Base-by-base conservation (phyloP, 1,140 invertebrate species). In the Drosophila suzukii region DNA sequence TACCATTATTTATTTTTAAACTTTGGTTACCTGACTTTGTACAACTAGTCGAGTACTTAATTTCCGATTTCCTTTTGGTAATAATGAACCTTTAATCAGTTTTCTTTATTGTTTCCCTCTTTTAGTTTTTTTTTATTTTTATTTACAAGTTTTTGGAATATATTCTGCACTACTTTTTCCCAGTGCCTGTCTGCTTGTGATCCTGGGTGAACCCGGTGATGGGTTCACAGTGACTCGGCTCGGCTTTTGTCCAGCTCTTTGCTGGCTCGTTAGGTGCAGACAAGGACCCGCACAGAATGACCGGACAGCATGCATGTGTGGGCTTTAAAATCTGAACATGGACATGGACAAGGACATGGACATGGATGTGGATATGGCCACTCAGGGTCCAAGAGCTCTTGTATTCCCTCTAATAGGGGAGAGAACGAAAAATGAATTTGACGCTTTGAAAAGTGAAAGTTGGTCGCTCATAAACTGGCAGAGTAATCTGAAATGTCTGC, bases 231-330 rank as follows among this genome's bases (percentile, higher is more conserved):
- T 51, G n/a, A 57, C 63, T 47, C 36, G 51, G 11, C 44, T 34
- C 47, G 12, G 50, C 58, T 66, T 78, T 72, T 60, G 72, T 80
- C 55, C 36, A 50, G 58, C 60, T 70, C 43, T 56, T 60, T 67
- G 62, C 36, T 55, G 49, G 57, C 75, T 85, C 82, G 82, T 85
- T 82, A 75, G 63, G 43, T 54, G 58, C 82, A 82, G 75, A 82
- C 78, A 81, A 82, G 46, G 53, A 61, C 75, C 44, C 38, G 43
- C 53, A 54, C 47, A 78, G 65, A 82, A 72, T 49, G 77, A 74
- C 77, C 78, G 71, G 30, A 34, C 56, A 73, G 60, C 58, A 56
- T 65, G 54, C 77, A 79, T 83, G 57, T 53, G 67, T 59, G 54
- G 73, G 67, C 68, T 81, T 85, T 71, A 55, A 84, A 81, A 55